Percentiles rank a stretch among this genome's conserved stretches.
Conservation (phyloP, 92 coral and sea anemone species). For the Zoanthus solanderi region DNA sequence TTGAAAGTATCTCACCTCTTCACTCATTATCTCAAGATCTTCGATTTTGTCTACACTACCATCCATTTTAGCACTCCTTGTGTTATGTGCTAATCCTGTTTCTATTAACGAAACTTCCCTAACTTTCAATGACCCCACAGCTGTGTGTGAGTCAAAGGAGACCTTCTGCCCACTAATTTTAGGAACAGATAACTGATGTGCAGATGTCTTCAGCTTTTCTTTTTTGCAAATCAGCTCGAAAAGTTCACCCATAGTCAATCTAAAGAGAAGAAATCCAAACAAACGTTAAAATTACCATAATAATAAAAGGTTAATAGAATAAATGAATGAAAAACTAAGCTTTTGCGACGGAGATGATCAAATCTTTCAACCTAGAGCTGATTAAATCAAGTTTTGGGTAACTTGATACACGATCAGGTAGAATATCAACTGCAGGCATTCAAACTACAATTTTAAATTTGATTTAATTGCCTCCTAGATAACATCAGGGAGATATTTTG, state of each 20-base stretch:
- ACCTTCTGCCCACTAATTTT: conserved; percentile 69
- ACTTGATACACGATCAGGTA: too few species aligned
- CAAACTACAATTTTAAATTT: too few species aligned
- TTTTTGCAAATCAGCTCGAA: conserved; percentile 79
- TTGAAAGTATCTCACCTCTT: conserved; percentile 4
- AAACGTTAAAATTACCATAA: background rate
- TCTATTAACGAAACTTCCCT: conserved; percentile 73
- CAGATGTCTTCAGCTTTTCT: conserved; percentile 61
- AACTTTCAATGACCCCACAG: conserved; percentile 79
- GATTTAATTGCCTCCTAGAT: too few species aligned
- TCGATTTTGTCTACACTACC: conserved; percentile 11
- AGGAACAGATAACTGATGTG: conserved; percentile 77
- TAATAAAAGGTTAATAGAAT: too few species aligned
- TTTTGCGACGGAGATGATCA: too few species aligned
- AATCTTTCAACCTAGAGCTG: background rate
- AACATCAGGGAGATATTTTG: too few species aligned
- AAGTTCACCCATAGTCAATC: conserved; percentile 85
- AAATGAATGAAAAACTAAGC: too few species aligned
- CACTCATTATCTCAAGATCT: conserved; percentile 23
- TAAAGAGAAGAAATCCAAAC: conserved; percentile 9
- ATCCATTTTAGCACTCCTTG: conserved; percentile 1
- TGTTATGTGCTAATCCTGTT: conserved; percentile 41
- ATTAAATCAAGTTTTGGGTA: too few species aligned
- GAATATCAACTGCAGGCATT: too few species aligned
- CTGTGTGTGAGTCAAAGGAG: conserved; percentile 76